phyloP scores from a whole-genome alignment of 1,140 invertebrate genomes.

The Dryas iulia region DNA sequence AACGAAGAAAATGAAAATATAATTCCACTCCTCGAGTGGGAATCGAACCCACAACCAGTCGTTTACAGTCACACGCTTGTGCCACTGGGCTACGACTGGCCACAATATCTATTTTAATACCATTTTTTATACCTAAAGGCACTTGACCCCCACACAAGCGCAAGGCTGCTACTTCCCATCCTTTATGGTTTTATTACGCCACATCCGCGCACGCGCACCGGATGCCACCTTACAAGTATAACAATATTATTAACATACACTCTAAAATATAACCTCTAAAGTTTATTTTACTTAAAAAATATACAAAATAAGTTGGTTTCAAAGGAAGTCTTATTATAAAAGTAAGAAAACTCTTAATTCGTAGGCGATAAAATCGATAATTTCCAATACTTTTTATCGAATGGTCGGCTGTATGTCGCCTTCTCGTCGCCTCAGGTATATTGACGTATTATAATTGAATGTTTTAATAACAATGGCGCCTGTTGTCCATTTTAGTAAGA shows the following conservation, averaged over 20 bases:
- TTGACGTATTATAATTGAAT: slow-evolving; percentile 29
- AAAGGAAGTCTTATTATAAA: neutral
- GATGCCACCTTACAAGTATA: slow-evolving; percentile 40
- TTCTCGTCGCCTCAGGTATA: slow-evolving; percentile 16
- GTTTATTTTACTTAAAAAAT: neutral
- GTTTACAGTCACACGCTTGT: no score
- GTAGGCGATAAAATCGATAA: slow-evolving; percentile 7
- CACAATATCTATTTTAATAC: no score
- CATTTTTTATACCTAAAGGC: neutral
- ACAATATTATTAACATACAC: neutral
- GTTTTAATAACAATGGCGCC: slow-evolving; percentile 32
- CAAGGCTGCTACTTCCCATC: slow-evolving; percentile 40
- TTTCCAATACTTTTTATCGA: neutral
- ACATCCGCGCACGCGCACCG: slow-evolving; percentile 66
- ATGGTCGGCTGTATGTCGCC: slow-evolving; percentile 10
- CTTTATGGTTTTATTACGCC: slow-evolving; percentile 59
- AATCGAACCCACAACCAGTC: no score
- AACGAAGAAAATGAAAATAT: no score
- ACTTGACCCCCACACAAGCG: slow-evolving; percentile 20
- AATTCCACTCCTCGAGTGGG: no score
- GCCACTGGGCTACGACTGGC: no score
- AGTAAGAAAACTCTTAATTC: slow-evolving; percentile 17
- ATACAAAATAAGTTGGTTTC: neutral
- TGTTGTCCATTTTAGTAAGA: slow-evolving; percentile 20
- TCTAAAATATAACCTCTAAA: neutral